phyloP scores from a whole-genome alignment of 2,797 vertebrate species.

The Acropternis orthonyx region DNA sequence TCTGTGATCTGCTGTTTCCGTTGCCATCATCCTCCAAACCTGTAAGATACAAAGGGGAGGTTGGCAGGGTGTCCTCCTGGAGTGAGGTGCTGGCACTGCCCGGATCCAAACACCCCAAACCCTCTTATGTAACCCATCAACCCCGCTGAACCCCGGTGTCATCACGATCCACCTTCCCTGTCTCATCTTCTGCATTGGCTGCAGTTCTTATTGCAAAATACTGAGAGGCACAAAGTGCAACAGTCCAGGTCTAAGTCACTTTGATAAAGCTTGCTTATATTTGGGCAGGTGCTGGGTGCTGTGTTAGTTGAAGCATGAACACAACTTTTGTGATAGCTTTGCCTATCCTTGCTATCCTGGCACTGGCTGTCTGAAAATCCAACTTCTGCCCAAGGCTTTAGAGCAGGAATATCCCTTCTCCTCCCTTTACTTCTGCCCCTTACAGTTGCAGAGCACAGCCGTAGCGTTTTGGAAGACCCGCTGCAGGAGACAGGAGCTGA shows the following conservation, averaged over 20 bases:
- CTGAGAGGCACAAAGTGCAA: neutral
- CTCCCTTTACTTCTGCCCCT: neutral
- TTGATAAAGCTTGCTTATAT: neutral
- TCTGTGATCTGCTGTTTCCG: slow-evolving; percentile 53
- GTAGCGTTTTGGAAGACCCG: neutral
- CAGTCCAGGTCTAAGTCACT: neutral
- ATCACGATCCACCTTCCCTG: neutral
- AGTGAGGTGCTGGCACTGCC: neutral
- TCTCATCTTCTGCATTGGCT: neutral
- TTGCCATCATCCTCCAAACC: slow-evolving; percentile 54
- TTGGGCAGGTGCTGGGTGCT: neutral
- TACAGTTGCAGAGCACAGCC: neutral
- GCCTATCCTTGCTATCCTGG: neutral
- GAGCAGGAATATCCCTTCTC: neutral
- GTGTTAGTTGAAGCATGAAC: neutral
- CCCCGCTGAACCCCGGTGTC: neutral
- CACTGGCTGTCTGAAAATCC: neutral
- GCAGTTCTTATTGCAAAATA: neutral
- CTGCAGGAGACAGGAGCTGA: neutral
- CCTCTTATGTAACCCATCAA: neutral
- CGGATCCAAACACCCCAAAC: neutral
- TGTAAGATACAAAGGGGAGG: neutral
- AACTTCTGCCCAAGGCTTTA: neutral
- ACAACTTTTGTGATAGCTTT: neutral
- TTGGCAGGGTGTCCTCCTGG: neutral